A percentile compares a stretch with the other conserved stretches of the same genome.
Evolutionary conservation across 2,113 vertebrate genomes (phyloP).

Genomic region (Dicrurus megarhynchus): DNA sequence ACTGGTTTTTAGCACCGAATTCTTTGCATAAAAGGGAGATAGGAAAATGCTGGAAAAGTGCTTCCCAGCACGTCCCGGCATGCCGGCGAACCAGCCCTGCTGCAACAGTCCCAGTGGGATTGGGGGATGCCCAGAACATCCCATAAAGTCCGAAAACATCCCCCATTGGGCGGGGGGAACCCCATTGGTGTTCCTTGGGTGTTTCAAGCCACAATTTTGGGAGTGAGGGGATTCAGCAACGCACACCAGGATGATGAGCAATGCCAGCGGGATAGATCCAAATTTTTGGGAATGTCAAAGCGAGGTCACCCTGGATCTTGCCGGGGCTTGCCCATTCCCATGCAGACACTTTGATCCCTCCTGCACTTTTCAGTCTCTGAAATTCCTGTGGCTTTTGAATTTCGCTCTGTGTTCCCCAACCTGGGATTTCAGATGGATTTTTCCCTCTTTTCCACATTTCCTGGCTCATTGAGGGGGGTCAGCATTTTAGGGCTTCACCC

Average conservation of each 20-base stretch:
- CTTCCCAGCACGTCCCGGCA: background rate
- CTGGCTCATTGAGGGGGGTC: accelerated
- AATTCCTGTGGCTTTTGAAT: background rate
- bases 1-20: background rate
- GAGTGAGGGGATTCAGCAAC: accelerated
- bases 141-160: accelerated
- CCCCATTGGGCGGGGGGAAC: accelerated
- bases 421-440: background rate
- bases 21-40: conserved; percentile 21
- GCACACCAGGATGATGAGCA: accelerated
- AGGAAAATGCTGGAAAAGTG: background rate
- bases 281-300: background rate
- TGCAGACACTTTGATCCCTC: background rate
- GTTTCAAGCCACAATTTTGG: accelerated
- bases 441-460: background rate
- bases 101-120: accelerated
- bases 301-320: background rate
- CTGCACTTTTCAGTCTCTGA: background rate
- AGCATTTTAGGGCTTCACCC: background rate
- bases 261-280: accelerated
- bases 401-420: accelerated
- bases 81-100: background rate
- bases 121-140: background rate
- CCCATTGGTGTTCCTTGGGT: accelerated
- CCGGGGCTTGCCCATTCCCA: background rate